Evolutionary conservation across 2,113 vertebrate species (phyloP).

Genomic region (Canis aureus): DNA sequence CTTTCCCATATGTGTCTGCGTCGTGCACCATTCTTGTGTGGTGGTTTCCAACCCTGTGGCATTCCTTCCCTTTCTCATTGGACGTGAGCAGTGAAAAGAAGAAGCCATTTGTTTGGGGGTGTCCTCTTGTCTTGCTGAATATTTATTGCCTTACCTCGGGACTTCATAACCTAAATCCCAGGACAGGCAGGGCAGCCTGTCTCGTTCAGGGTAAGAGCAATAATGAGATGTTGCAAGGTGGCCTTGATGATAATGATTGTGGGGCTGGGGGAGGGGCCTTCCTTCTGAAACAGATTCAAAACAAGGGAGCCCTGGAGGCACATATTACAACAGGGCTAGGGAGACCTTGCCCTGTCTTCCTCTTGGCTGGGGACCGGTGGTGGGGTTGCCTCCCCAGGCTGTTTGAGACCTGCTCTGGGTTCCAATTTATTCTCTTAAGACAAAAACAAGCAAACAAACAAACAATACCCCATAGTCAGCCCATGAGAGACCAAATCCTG

Average conservation of each 20-base stretch:
- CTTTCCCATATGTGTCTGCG: not conserved
- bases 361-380: not conserved
- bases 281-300: not conserved
- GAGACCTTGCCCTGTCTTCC: not conserved
- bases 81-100: not conserved
- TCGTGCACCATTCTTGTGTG: not conserved
- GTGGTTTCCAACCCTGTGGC: not conserved
- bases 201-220: not conserved
- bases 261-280: not conserved
- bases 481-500: not conserved
- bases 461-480: not conserved
- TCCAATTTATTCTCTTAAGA: not conserved
- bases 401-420: not conserved
- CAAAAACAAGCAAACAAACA: not conserved
- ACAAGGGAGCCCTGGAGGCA: not conserved
- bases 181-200: not conserved
- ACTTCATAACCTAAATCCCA: not conserved
- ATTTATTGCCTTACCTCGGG: not conserved
- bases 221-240: not conserved
- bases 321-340: not conserved
- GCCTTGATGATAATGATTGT: too few relatives aligned
- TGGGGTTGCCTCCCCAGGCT: not conserved
- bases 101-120: not conserved
- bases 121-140: not conserved
- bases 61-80: not conserved